A percentile compares a stretch with the other conserved stretches of the same genome.
phyloP scores from a whole-genome alignment of 2,797 vertebrate species.

The Phataginus tetradactyla region DNA sequence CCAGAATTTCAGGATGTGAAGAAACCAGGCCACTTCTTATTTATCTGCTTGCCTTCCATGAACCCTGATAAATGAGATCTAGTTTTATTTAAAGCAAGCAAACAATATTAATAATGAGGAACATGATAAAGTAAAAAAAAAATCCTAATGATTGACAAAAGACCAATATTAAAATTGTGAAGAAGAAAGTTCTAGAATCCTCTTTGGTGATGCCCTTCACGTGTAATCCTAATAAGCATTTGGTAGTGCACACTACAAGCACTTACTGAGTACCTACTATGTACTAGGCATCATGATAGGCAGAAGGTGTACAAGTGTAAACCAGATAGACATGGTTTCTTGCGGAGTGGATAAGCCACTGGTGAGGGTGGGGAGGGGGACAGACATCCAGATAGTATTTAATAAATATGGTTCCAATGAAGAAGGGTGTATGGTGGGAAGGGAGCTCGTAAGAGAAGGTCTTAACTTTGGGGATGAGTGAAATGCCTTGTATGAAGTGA shows the following conservation, averaged over 20 bases:
- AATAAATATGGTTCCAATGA: neutral
- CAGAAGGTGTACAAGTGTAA: neutral
- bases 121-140: neutral
- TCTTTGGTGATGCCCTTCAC: neutral
- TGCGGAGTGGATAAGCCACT: neutral
- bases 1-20: neutral
- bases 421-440: neutral
- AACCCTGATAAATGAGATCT: neutral
- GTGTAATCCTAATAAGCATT: neutral
- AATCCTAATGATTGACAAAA: neutral
- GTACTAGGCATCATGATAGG: too few relatives aligned
- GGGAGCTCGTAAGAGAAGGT: neutral
- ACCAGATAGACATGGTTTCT: neutral
- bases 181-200: neutral
- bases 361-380: neutral
- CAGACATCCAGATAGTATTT: neutral
- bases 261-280: neutral
- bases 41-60: neutral
- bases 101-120: neutral
- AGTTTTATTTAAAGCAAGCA: neutral
- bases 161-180: neutral
- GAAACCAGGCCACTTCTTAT: neutral
- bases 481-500: too few relatives aligned
- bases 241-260: neutral
- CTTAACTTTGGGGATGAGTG: neutral